Evolutionary conservation across 2,888 invertebrate genomes (phyloP).

Genomic region (Leptopilina drosophilae): DNA sequence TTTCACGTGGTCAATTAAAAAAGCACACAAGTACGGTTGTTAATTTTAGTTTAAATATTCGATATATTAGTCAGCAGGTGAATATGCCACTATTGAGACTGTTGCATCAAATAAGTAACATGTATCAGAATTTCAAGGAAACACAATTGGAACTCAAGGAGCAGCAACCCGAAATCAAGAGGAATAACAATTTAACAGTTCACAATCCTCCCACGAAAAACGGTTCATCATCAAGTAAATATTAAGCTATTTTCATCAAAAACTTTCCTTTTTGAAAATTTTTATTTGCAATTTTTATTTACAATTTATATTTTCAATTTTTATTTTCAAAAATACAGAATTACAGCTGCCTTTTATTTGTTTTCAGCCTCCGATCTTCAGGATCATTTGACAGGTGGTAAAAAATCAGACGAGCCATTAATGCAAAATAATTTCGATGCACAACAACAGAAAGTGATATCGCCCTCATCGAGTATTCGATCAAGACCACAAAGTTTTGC

Average conservation of each 20-base stretch:
- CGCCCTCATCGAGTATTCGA: conserved; percentile 79
- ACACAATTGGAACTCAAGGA: conserved; percentile 93
- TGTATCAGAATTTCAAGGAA: conserved; percentile 98
- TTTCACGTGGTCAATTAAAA: conserved; percentile 91
- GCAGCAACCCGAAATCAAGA: conserved; percentile 79
- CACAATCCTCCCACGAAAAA: conserved; percentile 79
- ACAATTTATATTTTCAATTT: too few species aligned
- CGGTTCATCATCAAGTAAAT: conserved; percentile 81
- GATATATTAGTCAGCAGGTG: conserved; percentile 95
- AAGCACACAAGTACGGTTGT: conserved; percentile 94
- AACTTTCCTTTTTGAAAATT: too few species aligned
- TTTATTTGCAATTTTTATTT: too few species aligned
- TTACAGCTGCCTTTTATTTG: conserved; percentile 4
- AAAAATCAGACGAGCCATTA: conserved; percentile 69
- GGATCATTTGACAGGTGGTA: conserved; percentile 79
- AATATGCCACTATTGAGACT: conserved; percentile 96
- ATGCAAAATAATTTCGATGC: conserved; percentile 65
- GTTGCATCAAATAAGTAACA: conserved; percentile 96
- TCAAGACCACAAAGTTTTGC: conserved; percentile 91
- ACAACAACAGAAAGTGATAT: conserved; percentile 73
- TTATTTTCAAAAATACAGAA: too few species aligned
- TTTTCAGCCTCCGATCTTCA: conserved; percentile 81
- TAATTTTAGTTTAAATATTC: conserved; percentile 91
- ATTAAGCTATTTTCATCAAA: too few species aligned
- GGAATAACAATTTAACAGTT: conserved; percentile 73